Conservation (phyloP, 2,113 vertebrate species). For the Thryonomys swinderianus region DNA sequence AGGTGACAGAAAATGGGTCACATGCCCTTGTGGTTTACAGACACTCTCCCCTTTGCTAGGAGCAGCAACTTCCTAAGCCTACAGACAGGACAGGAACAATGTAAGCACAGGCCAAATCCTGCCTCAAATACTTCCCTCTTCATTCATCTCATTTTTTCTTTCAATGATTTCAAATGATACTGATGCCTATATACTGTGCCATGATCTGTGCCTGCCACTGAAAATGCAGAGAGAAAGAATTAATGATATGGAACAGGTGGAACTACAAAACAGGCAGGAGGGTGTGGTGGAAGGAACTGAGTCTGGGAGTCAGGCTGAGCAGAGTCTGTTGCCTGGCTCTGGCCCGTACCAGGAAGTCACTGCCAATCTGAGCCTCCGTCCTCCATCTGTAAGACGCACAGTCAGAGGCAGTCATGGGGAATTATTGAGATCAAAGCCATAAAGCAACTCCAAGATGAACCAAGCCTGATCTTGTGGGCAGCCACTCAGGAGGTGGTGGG, state of each 20-base stretch:
- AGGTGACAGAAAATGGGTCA: conserved; percentile 53
- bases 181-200: not conserved
- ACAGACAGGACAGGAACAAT: not conserved
- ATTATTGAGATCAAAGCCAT: not conserved
- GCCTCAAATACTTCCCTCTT: not conserved
- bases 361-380: not conserved
- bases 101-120: not conserved
- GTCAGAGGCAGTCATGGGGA: not conserved
- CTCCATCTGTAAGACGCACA: not conserved
- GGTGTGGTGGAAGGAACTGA: not conserved
- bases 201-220: not conserved
- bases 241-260: not conserved
- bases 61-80: conserved; percentile 40
- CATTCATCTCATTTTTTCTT: not conserved
- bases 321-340: not conserved
- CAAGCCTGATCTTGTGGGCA: not conserved
- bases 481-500: not conserved
- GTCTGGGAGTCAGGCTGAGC: not conserved
- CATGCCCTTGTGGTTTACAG: conserved; percentile 34
- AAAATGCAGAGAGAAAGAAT: not conserved
- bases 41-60: not conserved
- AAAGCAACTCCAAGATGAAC: not conserved
- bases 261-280: conserved; percentile 27
- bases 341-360: not conserved
- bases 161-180: not conserved